These are phyloP conservation scores for Protobothrops mucrosquamatus DNA, from an alignment of 2,113 vertebrate species.

Conservation along the genomic window DNA sequence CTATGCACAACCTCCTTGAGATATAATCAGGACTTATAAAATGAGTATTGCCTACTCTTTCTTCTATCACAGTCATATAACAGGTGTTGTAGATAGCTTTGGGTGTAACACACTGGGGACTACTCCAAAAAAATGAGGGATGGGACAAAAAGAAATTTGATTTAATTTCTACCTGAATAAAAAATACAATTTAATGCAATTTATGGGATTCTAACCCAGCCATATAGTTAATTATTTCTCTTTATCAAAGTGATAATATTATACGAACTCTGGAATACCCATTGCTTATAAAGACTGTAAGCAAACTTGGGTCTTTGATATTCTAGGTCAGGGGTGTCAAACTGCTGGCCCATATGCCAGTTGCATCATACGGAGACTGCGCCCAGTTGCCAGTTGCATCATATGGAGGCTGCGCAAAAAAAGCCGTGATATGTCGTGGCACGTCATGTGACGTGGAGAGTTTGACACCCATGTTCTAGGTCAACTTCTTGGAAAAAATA, in stretches of 20 bases:
- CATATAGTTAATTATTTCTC: neutral
- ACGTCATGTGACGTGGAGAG: too few relatives aligned
- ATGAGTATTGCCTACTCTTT: neutral
- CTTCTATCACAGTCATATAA: neutral
- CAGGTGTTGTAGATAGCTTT: neutral
- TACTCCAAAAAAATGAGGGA: neutral
- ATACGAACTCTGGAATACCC: neutral
- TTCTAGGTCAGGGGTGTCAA: neutral
- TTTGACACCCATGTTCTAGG: too few relatives aligned
- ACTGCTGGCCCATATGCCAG: too few relatives aligned
- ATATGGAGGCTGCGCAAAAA: too few relatives aligned
- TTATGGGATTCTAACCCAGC: neutral
- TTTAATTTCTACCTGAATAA: neutral
- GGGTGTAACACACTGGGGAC: neutral
- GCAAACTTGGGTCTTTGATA: neutral
- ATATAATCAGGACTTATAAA: neutral
- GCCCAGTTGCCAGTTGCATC: too few relatives aligned
- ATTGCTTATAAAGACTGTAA: neutral
- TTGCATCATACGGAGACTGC: too few relatives aligned
- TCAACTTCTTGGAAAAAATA: neutral
- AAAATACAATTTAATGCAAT: neutral
- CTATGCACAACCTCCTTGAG: neutral
- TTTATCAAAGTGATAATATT: neutral
- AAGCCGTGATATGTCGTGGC: fast-evolving
- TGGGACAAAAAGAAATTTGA: neutral